Base-by-base conservation (phyloP, 2,113 vertebrate species). In the Mormyrus lacerda region DNA sequence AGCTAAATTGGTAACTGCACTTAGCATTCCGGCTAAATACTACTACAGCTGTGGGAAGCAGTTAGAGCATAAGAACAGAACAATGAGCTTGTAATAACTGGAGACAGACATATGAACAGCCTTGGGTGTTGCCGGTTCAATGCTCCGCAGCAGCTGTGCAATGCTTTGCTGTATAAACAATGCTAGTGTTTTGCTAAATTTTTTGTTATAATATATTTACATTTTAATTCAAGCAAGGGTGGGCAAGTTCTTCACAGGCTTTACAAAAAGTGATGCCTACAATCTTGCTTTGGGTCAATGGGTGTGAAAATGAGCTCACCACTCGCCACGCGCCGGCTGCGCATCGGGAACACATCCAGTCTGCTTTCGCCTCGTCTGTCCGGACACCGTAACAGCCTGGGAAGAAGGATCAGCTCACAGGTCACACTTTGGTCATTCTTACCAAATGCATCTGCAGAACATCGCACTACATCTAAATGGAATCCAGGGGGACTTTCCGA, bases 321-420 rank as follows among this genome's bases (percentile, higher is more conserved):
- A 96, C 97, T 21, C 96, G 96, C 97, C 97, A 97, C 0, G 97
- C 97, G 1, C 92, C 95, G 50, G 95, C 95, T 0, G 95, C 88
- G 93, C 98, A 99, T 27, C 98, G 96, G 9, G 97, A 96, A 89
- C 98, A 99, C 42, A 91, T 96, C 98, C 98, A 99, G 86, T 94
- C 92, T 0, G 97, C 95, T 0, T 94, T 94, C 85, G 96, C 95
- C 87, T 95, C 93, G 89, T 98, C 96, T 0, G 97, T 97, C 79
- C 95, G 97, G 4, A 99, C 95, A 85, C 98, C 98, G 0, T 98
- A 99, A 92, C 98, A 99, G 93, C 98, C 98, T 99, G 91, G 7
- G 27, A 55, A 27, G 58, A 87, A 61, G 84, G 58, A 84, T 4
- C 85, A 39, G 85, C 3, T 84, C 7, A 24, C 9, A 39, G 79